Evolutionary conservation across 1,140 invertebrate species (phyloP).

Genomic region (Drosophila virilis): DNA sequence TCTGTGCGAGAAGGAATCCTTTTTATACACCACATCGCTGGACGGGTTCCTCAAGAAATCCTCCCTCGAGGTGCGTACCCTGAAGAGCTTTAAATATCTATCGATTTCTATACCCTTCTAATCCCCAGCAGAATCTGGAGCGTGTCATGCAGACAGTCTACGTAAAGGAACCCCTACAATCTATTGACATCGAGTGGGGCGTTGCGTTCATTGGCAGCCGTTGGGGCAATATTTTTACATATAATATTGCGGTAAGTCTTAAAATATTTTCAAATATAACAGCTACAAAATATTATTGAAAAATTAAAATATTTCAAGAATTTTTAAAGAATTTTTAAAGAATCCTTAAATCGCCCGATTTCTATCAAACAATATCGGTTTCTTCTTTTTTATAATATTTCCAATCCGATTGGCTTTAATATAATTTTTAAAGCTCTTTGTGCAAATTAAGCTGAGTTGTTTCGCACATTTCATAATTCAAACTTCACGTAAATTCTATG

Average conservation of each 20-base stretch:
- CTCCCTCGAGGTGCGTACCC: constrained; percentile 58
- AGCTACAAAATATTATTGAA: neutral
- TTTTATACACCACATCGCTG: constrained; percentile 73
- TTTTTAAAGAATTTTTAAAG: too few species aligned
- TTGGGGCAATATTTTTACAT: constrained; percentile 76
- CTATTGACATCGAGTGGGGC: constrained; percentile 74
- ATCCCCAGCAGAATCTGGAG: constrained; percentile 62
- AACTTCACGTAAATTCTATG: too few species aligned
- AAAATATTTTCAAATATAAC: neutral
- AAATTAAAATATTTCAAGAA: neutral
- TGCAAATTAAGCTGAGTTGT: too few species aligned
- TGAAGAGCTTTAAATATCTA: neutral
- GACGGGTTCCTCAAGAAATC: constrained; percentile 80
- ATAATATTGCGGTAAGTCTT: constrained; percentile 67
- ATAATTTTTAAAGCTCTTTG: too few species aligned
- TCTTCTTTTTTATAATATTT: too few species aligned
- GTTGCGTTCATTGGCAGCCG: constrained; percentile 74
- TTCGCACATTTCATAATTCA: too few species aligned
- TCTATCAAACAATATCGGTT: too few species aligned
- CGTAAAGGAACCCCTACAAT: constrained; percentile 76
- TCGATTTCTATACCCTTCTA: neutral
- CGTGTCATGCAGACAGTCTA: constrained; percentile 68
- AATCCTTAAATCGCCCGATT: too few species aligned
- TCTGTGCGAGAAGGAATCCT: constrained; percentile 52
- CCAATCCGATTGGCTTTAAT: too few species aligned